phyloP scores from a whole-genome alignment of 2,888 invertebrate genomes.

The Rhabditophanes sp. region DNA sequence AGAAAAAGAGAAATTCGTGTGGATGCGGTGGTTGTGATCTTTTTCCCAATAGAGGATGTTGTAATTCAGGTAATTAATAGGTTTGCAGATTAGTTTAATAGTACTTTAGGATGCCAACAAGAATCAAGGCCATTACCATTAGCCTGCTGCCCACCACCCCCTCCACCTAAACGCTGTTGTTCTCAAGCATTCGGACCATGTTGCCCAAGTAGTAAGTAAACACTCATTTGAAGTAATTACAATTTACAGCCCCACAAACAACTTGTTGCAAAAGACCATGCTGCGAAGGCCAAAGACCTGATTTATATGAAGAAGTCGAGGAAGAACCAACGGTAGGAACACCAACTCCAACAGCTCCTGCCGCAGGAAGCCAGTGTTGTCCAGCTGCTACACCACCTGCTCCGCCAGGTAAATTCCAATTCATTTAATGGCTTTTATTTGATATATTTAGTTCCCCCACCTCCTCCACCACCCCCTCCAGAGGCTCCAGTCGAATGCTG shows the following conservation, averaged over 20 bases:
- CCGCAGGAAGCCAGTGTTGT: conserved; percentile 29
- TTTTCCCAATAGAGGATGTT: conserved; percentile 31
- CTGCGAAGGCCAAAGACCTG: conserved; percentile 26
- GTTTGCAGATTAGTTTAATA: neutral
- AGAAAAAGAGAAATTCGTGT: conserved; percentile 28
- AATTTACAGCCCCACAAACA: conserved; percentile 17
- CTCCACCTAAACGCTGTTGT: conserved; percentile 35
- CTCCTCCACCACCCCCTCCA: conserved; percentile 33
- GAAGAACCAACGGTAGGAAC: conserved; percentile 15
- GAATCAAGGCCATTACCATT: conserved; percentile 22
- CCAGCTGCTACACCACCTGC: conserved; percentile 8
- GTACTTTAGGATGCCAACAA: neutral
- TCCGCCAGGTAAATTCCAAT: neutral
- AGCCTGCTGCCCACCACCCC: conserved; percentile 36
- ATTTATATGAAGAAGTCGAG: conserved; percentile 24
- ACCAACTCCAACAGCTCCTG: conserved; percentile 20
- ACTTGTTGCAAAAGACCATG: conserved; percentile 30
- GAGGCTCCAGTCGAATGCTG: conserved; percentile 33
- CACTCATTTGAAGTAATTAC: too few relatives aligned
- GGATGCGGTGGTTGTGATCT: conserved; percentile 34
- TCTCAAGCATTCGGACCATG: conserved; percentile 29
- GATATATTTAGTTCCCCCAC: conserved; percentile 28
- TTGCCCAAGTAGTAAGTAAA: too few relatives aligned
- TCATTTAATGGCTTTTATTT: conserved; percentile 16
- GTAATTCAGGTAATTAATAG: conserved; percentile 19